Evolutionary conservation across 2,888 invertebrate species (phyloP), one percentile per base, ranked within the genome.

Genomic region (Mesopsocus fuscifrons): DNA sequence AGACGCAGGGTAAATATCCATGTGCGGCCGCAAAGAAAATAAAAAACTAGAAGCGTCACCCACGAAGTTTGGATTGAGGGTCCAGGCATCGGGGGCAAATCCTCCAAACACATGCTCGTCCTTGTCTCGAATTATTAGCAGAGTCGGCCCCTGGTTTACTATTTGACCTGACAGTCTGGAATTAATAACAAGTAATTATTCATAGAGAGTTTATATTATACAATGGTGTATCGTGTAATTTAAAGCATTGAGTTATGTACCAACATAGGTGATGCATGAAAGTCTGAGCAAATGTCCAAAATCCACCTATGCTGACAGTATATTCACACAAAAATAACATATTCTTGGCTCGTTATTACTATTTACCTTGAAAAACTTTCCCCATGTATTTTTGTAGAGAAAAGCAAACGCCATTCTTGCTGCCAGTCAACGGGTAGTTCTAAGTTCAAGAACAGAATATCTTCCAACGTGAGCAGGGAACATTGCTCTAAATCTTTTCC

Each of bases 91-190:
- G 0, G 87, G 70, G 1, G 87, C 85, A 65, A 78, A 94, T 9
- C 87, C 91, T 2, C 92, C 94, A 65, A 94, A 94, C 26, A 88
- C 74, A 56, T 82, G 71, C 6, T 83, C 83, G 49, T 74, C 71
- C 47, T 71, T 72, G 56, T 85, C 84, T 56, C 89, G 85, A 2
- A 94, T 65, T 31, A 94, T 73, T 3, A 94, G 60, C 1, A 94
- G 62, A 1, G 83, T 84, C 0, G 88, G 76, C 0, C 88, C 88
- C 55, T 81, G 78, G 54, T 83, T 75, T 43, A 72, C 67, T 48
- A 87, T 76, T 42, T 80, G 72, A 42, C 83, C 77, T 69, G 58
- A 15, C 53, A 55, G 45, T 33, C 32, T 17, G 40, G 43, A 43
- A 43, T 34, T 31, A 40, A 34, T 11, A 40, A 42, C 38, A 41